phyloP scores from a whole-genome alignment of 2,888 invertebrate genomes.

The Macrophya alboannulata region DNA sequence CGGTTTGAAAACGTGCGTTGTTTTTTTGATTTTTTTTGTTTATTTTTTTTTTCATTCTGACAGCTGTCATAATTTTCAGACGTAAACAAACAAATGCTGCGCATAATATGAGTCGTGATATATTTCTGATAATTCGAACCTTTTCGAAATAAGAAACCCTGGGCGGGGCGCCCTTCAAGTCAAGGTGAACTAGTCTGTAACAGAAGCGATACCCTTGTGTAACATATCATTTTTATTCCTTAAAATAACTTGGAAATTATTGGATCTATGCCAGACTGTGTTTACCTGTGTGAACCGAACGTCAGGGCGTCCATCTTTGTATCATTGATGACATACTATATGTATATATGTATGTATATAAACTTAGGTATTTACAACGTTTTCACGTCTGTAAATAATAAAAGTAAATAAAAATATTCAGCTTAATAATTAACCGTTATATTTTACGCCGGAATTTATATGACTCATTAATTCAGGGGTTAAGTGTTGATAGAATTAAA shows the following conservation, averaged over 20 bases:
- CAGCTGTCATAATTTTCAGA: slow-evolving; percentile 40
- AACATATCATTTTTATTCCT: slow-evolving; percentile 54
- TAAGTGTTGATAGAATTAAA: neutral
- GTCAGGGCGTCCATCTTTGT: slow-evolving; percentile 80
- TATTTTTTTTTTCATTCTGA: neutral
- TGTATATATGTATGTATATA: neutral
- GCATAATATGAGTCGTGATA: slow-evolving; percentile 40
- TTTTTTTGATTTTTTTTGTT: no score
- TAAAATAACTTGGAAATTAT: slow-evolving; percentile 27
- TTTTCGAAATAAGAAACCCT: slow-evolving; percentile 83
- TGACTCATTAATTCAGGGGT: neutral
- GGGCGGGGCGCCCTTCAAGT: slow-evolving; percentile 89
- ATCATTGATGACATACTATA: neutral
- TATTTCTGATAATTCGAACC: slow-evolving; percentile 74
- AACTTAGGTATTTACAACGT: neutral
- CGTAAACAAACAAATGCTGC: slow-evolving; percentile 62
- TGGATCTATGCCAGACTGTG: slow-evolving; percentile 60
- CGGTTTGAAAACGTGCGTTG: neutral
- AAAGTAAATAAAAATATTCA: neutral
- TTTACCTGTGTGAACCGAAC: slow-evolving; percentile 81
- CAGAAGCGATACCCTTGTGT: slow-evolving; percentile 63
- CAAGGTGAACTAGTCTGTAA: slow-evolving; percentile 86
- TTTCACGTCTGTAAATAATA: slow-evolving; percentile 3
- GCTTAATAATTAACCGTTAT: neutral
- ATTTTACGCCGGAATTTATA: neutral